Evolutionary conservation across 2,888 invertebrate species (phyloP).

Genomic region (Uloborus plumipes): DNA sequence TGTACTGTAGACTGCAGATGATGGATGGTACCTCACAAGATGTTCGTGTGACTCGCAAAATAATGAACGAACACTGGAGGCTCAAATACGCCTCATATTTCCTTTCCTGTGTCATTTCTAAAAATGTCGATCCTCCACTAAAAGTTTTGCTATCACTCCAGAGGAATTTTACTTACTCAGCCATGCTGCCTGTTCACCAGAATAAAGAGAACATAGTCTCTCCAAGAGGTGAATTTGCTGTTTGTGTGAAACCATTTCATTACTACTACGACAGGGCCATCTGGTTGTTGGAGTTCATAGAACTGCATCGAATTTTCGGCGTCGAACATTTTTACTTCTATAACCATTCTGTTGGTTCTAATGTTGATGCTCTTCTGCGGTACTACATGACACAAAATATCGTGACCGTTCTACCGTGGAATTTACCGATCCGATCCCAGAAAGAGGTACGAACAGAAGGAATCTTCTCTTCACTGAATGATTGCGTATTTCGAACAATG

Average conservation of each 20-base stretch:
- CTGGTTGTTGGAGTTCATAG: slow-evolving; percentile 74
- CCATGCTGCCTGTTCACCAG: slow-evolving; percentile 38
- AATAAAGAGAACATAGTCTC: slow-evolving; percentile 45
- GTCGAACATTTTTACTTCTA: slow-evolving; percentile 74
- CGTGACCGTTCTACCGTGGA: slow-evolving; percentile 73
- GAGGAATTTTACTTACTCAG: slow-evolving; percentile 29
- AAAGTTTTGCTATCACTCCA: slow-evolving; percentile 33
- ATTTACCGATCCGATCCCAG: slow-evolving; percentile 69
- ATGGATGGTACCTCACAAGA: slow-evolving; percentile 22
- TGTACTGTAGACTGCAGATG: slow-evolving; percentile 41
- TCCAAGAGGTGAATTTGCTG: slow-evolving; percentile 67
- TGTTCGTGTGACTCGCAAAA: slow-evolving; percentile 27
- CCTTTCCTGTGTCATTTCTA: slow-evolving; percentile 46
- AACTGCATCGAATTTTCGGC: slow-evolving; percentile 73
- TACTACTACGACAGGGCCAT: slow-evolving; percentile 72
- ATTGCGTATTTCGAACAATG: slow-evolving; percentile 70
- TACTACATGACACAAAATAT: slow-evolving; percentile 69
- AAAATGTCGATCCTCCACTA: slow-evolving; percentile 15
- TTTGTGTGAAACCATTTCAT: slow-evolving; percentile 72
- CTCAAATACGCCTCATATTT: slow-evolving; percentile 55
- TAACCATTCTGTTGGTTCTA: slow-evolving; percentile 71
- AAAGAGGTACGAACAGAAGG: slow-evolving; percentile 72
- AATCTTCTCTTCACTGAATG: slow-evolving; percentile 70
- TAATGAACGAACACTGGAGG: slow-evolving; percentile 65
- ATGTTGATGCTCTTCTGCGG: slow-evolving; percentile 71